Conservation (phyloP, 2,113 vertebrate species). For the Helogale parvula region DNA sequence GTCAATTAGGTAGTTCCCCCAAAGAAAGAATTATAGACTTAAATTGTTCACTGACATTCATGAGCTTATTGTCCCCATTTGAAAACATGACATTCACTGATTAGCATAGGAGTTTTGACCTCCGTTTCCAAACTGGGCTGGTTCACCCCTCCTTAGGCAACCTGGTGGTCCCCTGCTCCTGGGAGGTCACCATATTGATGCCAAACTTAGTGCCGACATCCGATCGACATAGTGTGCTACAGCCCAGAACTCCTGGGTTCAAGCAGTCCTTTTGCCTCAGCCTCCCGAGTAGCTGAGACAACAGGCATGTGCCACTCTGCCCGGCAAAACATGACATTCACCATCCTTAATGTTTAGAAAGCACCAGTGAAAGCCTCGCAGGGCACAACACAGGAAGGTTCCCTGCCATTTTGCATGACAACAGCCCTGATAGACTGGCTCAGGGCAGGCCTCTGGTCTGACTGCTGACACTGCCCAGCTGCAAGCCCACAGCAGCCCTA, state of each 20-base stretch:
- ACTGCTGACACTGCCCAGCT: background rate
- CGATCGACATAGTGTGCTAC: too few relatives aligned
- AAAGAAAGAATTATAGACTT: background rate
- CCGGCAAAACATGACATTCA: background rate
- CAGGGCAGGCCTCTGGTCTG: background rate
- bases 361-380: background rate
- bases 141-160: too few relatives aligned
- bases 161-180: too few relatives aligned
- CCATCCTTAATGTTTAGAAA: conserved; percentile 25
- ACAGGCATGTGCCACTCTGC: too few relatives aligned
- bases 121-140: too few relatives aligned
- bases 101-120: too few relatives aligned
- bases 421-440: background rate
- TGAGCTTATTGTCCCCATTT: background rate
- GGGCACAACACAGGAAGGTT: background rate
- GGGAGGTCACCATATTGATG: too few relatives aligned
- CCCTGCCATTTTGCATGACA: background rate
- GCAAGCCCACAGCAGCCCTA: background rate
- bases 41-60: background rate
- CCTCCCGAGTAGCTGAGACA: too few relatives aligned
- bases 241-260: too few relatives aligned
- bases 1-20: background rate
- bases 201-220: too few relatives aligned
- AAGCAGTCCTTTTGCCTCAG: too few relatives aligned
- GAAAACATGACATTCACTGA: background rate